Percentiles rank a stretch among this genome's conserved stretches.
These are phyloP conservation scores for Lanius ludovicianus DNA, from an alignment of 2,113 vertebrate species.

Conservation along the genomic window DNA sequence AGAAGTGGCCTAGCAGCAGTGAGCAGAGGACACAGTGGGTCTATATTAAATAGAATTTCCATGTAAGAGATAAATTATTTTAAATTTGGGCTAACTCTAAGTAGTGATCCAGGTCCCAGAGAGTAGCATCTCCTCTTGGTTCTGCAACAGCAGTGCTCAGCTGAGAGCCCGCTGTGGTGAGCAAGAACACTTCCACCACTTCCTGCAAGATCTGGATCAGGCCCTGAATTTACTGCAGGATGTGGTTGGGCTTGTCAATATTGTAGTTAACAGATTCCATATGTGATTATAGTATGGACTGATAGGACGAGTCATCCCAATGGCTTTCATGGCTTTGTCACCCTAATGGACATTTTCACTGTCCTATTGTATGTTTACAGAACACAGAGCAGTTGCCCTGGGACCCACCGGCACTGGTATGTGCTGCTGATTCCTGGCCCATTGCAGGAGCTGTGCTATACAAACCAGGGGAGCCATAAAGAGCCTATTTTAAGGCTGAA, in stretches of 20 bases:
- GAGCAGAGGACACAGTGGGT: neutral
- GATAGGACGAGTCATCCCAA: accelerated
- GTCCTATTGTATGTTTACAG: neutral
- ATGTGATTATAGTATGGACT: neutral
- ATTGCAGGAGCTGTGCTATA: neutral
- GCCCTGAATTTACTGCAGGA: neutral
- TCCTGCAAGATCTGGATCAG: neutral
- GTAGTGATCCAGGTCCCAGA: neutral
- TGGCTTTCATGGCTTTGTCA: neutral
- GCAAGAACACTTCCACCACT: neutral
- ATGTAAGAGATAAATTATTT: neutral
- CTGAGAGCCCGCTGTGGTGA: neutral
- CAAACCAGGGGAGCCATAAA: neutral
- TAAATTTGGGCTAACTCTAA: neutral
- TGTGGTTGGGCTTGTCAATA: neutral
- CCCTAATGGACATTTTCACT: neutral
- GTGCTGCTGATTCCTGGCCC: neutral
- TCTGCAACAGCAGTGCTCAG: neutral
- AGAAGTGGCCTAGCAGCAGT: neutral
- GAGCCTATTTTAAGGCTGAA: neutral
- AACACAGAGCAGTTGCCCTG: neutral
- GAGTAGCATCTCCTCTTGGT: neutral
- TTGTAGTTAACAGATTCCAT: neutral
- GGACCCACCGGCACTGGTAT: accelerated
- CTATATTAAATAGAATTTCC: neutral